A percentile compares a stretch with the other conserved stretches of the same genome.
phyloP scores from a whole-genome alignment of 2,113 vertebrate species.

The Actenoides lindsayi region DNA sequence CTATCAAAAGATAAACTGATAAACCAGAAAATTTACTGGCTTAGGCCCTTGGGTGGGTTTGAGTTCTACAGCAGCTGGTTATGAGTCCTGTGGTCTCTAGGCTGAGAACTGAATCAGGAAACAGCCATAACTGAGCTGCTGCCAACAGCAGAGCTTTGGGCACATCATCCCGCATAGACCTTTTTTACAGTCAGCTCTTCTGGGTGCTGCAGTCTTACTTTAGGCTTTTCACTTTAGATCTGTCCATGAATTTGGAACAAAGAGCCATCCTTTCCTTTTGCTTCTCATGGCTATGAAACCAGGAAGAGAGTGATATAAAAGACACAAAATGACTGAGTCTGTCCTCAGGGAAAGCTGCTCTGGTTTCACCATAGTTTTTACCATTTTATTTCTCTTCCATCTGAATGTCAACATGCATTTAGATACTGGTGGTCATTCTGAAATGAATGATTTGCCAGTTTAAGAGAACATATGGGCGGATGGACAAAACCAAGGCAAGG shows the following conservation, averaged over 20 bases:
- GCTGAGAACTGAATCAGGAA: neutral
- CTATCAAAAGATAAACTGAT: neutral
- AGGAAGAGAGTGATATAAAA: neutral
- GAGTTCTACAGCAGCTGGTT: neutral
- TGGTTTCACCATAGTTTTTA: neutral
- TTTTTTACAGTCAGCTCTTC: neutral
- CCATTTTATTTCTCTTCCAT: neutral
- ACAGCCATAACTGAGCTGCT: neutral
- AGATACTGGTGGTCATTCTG: neutral
- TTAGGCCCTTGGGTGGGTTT: neutral
- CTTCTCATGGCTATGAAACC: neutral
- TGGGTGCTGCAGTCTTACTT: neutral
- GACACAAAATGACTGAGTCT: neutral
- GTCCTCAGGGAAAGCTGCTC: neutral
- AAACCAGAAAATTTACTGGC: neutral
- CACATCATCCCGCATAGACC: neutral
- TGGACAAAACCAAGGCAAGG: neutral
- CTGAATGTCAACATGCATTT: neutral
- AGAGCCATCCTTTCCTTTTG: neutral
- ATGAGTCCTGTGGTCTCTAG: neutral
- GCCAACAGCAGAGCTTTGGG: neutral
- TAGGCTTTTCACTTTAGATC: neutral
- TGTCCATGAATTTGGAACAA: neutral
- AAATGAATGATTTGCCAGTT: neutral
- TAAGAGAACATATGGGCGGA: neutral